A percentile compares a stretch with the other conserved stretches of the same genome.
These are phyloP conservation scores for Salminus brasiliensis DNA, from an alignment of 2,113 vertebrate genomes.

Conservation along the genomic window DNA sequence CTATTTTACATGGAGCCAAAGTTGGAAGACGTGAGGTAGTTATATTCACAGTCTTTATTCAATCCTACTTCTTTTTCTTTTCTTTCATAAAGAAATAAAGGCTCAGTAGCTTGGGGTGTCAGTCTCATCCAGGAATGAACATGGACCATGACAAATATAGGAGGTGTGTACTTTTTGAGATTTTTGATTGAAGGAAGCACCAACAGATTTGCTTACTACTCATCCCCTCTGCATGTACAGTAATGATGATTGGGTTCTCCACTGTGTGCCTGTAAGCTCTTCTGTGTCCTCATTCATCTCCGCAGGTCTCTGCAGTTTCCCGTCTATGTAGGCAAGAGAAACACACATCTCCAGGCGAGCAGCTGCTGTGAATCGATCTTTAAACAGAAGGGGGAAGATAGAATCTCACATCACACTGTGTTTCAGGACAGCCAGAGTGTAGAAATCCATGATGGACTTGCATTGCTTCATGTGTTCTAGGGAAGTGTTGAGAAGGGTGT, in stretches of 20 bases:
- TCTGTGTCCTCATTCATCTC: slow-evolving; percentile 27
- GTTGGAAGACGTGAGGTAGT: slow-evolving; percentile 14
- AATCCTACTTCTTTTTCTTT: background rate
- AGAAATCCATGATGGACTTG: background rate
- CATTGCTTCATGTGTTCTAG: slow-evolving; percentile 2
- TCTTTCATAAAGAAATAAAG: background rate
- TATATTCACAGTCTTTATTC: background rate
- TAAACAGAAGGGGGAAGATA: slow-evolving; percentile 31
- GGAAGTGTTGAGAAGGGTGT: background rate
- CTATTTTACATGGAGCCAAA: slow-evolving; percentile 24
- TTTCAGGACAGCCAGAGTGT: background rate
- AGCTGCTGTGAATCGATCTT: slow-evolving; percentile 27
- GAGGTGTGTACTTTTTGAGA: slow-evolving; percentile 13
- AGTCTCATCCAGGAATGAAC: background rate
- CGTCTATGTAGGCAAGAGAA: background rate
- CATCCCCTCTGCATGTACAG: slow-evolving; percentile 6
- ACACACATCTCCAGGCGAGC: background rate
- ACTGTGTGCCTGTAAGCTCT: slow-evolving; percentile 6
- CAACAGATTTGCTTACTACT: background rate
- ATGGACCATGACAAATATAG: slow-evolving; percentile 9
- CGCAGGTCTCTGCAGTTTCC: slow-evolving; percentile 1
- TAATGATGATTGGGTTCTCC: slow-evolving; percentile 1
- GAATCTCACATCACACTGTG: slow-evolving; percentile 2
- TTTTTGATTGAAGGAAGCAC: background rate
- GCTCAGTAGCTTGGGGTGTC: background rate